A percentile compares a stretch with the other conserved stretches of the same genome.
phyloP scores from a whole-genome alignment of 1,140 invertebrate genomes.

The Drosophila miranda region DNA sequence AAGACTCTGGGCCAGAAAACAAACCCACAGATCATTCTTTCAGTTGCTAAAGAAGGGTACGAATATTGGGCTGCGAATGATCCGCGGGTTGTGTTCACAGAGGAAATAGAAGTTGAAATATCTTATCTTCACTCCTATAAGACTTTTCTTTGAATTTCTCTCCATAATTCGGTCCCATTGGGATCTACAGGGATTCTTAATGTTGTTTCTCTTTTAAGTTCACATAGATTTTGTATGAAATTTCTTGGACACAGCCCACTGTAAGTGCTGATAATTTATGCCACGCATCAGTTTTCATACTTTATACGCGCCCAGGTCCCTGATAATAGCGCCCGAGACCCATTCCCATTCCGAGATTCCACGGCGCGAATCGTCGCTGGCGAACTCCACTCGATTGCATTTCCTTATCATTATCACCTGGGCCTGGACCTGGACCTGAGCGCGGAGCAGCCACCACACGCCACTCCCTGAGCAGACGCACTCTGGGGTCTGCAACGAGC shows the following conservation, averaged over 20 bases:
- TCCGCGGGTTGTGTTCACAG: too few species aligned
- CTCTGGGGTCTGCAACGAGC: slow-evolving; percentile 6
- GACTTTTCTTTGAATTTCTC: too few species aligned
- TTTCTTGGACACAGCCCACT: slow-evolving; percentile 13
- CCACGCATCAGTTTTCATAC: slow-evolving; percentile 73
- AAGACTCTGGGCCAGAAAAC: not conserved
- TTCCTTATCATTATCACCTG: slow-evolving; percentile 80
- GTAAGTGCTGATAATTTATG: slow-evolving; percentile 72
- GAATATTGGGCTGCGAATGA: too few species aligned
- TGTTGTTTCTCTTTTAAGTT: too few species aligned
- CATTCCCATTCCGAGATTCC: slow-evolving; percentile 27
- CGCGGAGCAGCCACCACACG: not conserved
- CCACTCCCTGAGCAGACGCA: not conserved
- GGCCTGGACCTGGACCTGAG: slow-evolving; percentile 44
- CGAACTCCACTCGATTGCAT: slow-evolving; percentile 71
- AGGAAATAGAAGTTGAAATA: too few species aligned
- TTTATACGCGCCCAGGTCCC: slow-evolving; percentile 52
- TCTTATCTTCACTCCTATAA: too few species aligned
- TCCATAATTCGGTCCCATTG: too few species aligned
- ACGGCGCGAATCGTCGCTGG: slow-evolving; percentile 27
- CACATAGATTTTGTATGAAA: not conserved
- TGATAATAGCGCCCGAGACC: slow-evolving; percentile 40
- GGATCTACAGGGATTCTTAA: too few species aligned
- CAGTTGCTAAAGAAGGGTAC: too few species aligned
- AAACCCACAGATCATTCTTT: not conserved